phyloP scores from a whole-genome alignment of 2,888 invertebrate species.

The Muscina levida region DNA sequence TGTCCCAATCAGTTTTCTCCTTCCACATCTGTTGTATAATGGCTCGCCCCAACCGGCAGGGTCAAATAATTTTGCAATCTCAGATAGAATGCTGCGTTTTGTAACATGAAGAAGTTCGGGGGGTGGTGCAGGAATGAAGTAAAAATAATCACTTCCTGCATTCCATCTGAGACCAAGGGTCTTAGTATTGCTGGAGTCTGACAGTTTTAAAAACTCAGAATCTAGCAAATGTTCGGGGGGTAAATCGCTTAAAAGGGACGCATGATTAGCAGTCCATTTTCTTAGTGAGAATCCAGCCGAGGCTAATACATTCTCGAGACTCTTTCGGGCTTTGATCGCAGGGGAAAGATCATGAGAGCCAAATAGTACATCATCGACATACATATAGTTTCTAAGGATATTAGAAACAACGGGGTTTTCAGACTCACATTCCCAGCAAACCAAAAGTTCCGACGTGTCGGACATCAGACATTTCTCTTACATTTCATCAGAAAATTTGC shows the following conservation, averaged over 20 bases:
- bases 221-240: conserved; percentile 18
- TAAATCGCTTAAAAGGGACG: not conserved
- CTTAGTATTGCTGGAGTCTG: conserved; percentile 19
- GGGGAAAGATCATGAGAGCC: conserved; percentile 39
- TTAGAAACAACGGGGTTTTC: conserved; percentile 1
- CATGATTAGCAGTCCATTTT: conserved; percentile 26
- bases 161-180: conserved; percentile 48
- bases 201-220: conserved; percentile 1
- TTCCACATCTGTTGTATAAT: too few relatives aligned
- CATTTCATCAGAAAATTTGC: too few relatives aligned
- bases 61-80: too few relatives aligned
- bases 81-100: too few relatives aligned
- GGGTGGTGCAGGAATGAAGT: too few relatives aligned
- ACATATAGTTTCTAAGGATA: conserved; percentile 25
- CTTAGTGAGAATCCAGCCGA: conserved; percentile 30
- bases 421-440: too few relatives aligned
- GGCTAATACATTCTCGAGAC: conserved; percentile 15
- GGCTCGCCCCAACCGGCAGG: too few relatives aligned
- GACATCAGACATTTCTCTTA: too few relatives aligned
- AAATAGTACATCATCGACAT: conserved; percentile 55
- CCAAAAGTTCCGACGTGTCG: too few relatives aligned
- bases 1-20: too few relatives aligned
- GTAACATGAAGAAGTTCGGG: too few relatives aligned
- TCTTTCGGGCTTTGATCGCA: conserved; percentile 11
- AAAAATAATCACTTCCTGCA: too few relatives aligned